Base-by-base conservation (phyloP, 2,113 vertebrate species). In the Crotalus viridis region DNA sequence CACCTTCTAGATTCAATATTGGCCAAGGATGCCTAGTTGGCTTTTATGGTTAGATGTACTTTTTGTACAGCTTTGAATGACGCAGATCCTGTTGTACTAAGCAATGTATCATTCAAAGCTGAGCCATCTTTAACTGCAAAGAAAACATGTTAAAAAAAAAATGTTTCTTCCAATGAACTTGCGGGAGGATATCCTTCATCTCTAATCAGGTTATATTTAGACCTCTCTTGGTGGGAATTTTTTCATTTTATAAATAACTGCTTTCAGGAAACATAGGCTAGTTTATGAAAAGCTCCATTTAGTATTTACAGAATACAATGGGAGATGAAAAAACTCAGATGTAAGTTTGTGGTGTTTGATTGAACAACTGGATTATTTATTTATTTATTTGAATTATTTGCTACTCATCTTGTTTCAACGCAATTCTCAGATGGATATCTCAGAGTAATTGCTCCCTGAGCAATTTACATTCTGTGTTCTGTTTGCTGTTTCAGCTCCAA, bases 401-500 rank as follows among this genome's bases (percentile, higher is more conserved):
- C 28, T 0, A 0, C 12, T 28, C 5, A 69, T 33, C 64, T 69
- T 2, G 0, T 69, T 69, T 69, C 12, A 69, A 69, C 5, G 4
- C 4, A 0, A 33, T 69, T 69, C 64, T 69, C 28, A 69, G 28
- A 69, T 69, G n/a, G 61, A 89, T 28, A 22, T 7, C 55, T 43
- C 26, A 13, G 69, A 55, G 54, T 85, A 48, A 52, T 5, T 92
- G 46, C n/a, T 93, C 39, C 88, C 95, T 17, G 39, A 39, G 39
- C 2, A 39, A 4, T 88, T 81, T 86, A 56, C 39, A 33, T 28
- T 69, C 85, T 85, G 88, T 94, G 15, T 89, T 52, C 15, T 88
- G 10, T 21, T 96, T 93, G 91, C 48, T 87, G 12, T 95, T 95
- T 55, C 87, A 99, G 99, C 98, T 99, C 92, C 99, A 99, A 97